Conservation (phyloP, 1,140 invertebrate species). For the Penaeus chinensis region DNA sequence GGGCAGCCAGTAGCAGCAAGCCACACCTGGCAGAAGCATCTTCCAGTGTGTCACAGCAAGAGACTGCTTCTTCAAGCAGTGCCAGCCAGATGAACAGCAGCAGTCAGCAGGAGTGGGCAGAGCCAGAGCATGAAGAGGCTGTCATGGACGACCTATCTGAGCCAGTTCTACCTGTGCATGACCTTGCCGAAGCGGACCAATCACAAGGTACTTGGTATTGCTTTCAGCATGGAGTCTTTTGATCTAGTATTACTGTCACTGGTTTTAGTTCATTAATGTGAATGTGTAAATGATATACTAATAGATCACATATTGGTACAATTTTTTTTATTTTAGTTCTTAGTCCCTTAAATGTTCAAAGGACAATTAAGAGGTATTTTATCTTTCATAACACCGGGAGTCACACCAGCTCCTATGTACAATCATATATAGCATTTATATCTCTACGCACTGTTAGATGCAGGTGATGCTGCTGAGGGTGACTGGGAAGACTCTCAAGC, state of each 20-base stretch:
- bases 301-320: no score
- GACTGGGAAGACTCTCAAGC: slow-evolving; percentile 57
- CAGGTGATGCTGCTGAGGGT: slow-evolving; percentile 49
- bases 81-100: background rate
- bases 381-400: no score
- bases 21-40: slow-evolving; percentile 35
- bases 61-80: background rate
- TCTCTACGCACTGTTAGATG: slow-evolving; percentile 22
- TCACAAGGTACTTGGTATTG: slow-evolving; percentile 40
- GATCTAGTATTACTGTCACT: background rate
- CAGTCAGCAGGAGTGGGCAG: slow-evolving; percentile 24
- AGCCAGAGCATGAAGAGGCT: slow-evolving; percentile 49
- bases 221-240: background rate
- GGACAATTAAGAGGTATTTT: no score
- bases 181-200: slow-evolving; percentile 55
- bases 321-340: no score
- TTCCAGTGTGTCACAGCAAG: slow-evolving; percentile 7
- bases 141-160: slow-evolving; percentile 47
- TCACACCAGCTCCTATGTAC: no score
- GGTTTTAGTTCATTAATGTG: background rate
- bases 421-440: background rate
- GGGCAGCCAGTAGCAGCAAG: slow-evolving; percentile 6
- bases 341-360: no score
- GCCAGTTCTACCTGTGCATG: slow-evolving; percentile 44
- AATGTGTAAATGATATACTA: no score